Conservation (phyloP, 1,140 invertebrate genomes). For the Galendromus occidentalis region DNA sequence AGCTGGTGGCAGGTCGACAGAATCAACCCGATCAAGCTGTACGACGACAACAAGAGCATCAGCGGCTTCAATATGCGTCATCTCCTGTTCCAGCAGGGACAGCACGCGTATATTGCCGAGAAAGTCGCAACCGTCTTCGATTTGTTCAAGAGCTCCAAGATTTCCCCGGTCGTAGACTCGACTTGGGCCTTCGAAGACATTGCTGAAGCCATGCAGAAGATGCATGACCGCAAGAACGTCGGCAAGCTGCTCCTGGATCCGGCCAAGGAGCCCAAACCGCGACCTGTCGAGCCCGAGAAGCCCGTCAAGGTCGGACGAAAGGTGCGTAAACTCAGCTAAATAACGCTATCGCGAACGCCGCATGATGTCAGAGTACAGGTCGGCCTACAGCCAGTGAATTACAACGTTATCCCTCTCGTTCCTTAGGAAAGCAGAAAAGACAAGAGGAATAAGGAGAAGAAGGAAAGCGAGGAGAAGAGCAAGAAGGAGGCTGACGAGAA, state of each 20-base stretch:
- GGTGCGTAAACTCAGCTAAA: neutral
- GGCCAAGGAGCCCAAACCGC: slow-evolving; percentile 35
- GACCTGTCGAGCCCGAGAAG: slow-evolving; percentile 14
- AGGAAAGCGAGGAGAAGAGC: slow-evolving; percentile 14
- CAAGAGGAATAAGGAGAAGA: slow-evolving; percentile 16
- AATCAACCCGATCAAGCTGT: slow-evolving; percentile 62
- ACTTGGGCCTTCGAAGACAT: slow-evolving; percentile 70
- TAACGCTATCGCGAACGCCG: neutral
- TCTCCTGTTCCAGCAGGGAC: slow-evolving; percentile 55
- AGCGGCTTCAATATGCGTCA: slow-evolving; percentile 62
- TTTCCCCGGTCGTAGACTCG: slow-evolving; percentile 60
- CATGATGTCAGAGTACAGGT: neutral
- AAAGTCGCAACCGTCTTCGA: slow-evolving; percentile 49
- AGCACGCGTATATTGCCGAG: slow-evolving; percentile 42
- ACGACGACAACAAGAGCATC: slow-evolving; percentile 66
- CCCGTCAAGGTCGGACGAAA: slow-evolving; percentile 13
- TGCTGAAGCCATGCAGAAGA: slow-evolving; percentile 68
- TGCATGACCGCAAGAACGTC: slow-evolving; percentile 74
- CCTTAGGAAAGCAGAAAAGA: slow-evolving; percentile 14
- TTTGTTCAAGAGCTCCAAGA: slow-evolving; percentile 50
- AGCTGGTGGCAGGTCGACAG: slow-evolving; percentile 80
- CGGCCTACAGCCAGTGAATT: neutral
- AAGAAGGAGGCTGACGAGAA: slow-evolving; percentile 14
- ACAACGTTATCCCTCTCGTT: neutral
- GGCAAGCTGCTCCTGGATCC: slow-evolving; percentile 68